Evolutionary conservation across 2,888 invertebrate species (phyloP).

Genomic region (Tenthredo scrophulariae): DNA sequence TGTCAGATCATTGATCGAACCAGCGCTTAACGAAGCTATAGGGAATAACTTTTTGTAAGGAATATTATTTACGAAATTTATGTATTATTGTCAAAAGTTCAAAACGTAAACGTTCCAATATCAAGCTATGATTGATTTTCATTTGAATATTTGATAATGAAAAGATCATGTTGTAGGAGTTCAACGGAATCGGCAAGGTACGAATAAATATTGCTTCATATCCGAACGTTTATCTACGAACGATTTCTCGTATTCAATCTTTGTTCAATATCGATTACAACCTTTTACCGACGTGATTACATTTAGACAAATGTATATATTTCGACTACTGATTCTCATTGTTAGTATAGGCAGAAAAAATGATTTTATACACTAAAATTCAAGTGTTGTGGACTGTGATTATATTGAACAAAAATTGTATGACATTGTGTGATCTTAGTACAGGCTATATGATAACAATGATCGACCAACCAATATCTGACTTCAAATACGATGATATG

Average conservation of each 20-base stretch:
- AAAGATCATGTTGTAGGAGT: background rate
- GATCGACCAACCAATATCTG: background rate
- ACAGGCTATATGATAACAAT: background rate
- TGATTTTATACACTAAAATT: background rate
- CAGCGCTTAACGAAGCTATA: background rate
- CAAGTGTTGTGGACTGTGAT: background rate
- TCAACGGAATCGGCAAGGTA: background rate
- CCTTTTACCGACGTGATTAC: background rate
- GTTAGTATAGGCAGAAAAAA: background rate
- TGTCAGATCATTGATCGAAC: background rate
- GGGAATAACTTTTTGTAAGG: background rate
- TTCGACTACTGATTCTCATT: background rate
- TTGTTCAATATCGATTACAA: background rate
- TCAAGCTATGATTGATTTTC: background rate
- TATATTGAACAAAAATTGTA: constrained; percentile 1
- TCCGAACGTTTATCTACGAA: background rate
- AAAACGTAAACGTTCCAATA: background rate
- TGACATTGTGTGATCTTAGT: background rate
- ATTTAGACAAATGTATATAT: background rate
- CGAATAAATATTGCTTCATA: background rate
- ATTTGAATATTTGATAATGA: background rate
- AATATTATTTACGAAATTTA: background rate
- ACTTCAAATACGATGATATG: background rate
- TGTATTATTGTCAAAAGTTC: background rate
- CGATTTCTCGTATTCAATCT: background rate